Percentiles rank a stretch among this genome's conserved stretches.
phyloP scores from a whole-genome alignment of 53 echinoderm and acorn worm genomes.

The Paracentrotus lividus region DNA sequence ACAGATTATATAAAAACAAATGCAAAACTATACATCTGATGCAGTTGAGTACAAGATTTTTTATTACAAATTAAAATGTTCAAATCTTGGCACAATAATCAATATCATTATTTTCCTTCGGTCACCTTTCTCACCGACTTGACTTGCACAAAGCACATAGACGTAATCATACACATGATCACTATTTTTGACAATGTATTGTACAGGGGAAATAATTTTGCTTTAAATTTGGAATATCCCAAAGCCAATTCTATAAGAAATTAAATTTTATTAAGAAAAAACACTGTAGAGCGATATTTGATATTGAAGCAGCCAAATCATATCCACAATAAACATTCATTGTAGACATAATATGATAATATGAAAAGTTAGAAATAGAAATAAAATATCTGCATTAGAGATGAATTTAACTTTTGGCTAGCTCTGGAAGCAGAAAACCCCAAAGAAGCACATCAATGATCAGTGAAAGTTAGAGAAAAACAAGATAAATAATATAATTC shows the following conservation, averaged over 20 bases:
- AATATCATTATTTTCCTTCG: background rate
- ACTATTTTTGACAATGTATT: background rate
- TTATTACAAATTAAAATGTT: constrained; percentile 43
- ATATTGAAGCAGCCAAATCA: too few species aligned
- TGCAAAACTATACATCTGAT: background rate
- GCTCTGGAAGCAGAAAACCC: too few species aligned
- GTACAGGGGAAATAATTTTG: background rate
- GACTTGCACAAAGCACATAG: background rate
- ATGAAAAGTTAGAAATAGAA: too few species aligned
- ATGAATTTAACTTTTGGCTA: too few species aligned
- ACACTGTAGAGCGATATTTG: too few species aligned
- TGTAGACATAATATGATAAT: too few species aligned
- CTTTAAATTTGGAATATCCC: background rate
- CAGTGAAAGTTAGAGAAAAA: too few species aligned
- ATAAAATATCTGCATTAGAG: too few species aligned
- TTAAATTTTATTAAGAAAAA: background rate
- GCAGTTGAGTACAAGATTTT: background rate
- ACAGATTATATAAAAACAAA: background rate
- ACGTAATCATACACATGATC: background rate
- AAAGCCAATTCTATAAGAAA: too few species aligned
- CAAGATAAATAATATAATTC: too few species aligned
- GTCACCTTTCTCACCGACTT: background rate
- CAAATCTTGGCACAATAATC: constrained; percentile 8
- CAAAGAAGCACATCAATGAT: too few species aligned
- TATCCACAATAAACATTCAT: too few species aligned